Base-by-base conservation (phyloP, 2,797 vertebrate species). In the Eurystomus glaucurus region DNA sequence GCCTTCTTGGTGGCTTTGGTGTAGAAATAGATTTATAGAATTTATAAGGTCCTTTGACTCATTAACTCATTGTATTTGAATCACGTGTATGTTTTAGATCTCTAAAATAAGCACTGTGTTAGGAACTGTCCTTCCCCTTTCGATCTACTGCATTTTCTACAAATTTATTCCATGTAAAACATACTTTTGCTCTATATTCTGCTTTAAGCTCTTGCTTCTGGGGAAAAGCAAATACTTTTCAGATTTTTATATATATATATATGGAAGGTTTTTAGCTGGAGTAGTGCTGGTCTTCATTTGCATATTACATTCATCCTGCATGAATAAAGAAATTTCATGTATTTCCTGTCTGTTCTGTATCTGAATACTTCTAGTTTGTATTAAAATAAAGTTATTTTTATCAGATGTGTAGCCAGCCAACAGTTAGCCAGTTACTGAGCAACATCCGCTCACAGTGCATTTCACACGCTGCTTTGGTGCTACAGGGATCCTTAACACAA, bases 381-480 rank as follows among this genome's bases (percentile, higher is more conserved):
- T 74, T 95, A 86, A 43, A 92, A 52, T 20, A 0, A 21, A 41
- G n/a, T n/a, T 92, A 5, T 88, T 69, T 89, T 88, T 93, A 10
- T 76, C 97, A 99, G 99, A 99, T 99, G 98, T 99, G 99, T 98
- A 99, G 99, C 98, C 99, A 99, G 98, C 99, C 99, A 85, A 98
- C 99, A 94, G 99, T 99, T 92, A 99, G 99, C 98, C 99, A 99
- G 98, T 99, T 99, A 97, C 99, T 99, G 98, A 99, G 99, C 98
- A 99, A 99, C 99, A 99, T 99, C 98, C 99, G 99, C 93, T 99
- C 99, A 20, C 99, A 99, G 98, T 99, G 99, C 98, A 99, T 99
- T 97, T 99, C 99, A 82, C 99, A 99, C 21, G 99, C 99, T 81
- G 99, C 99, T 79, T 98, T 99, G 95, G 99, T 99, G 93, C 98